Percentiles rank a stretch among this genome's conserved stretches.
Evolutionary conservation across 1,140 invertebrate species (phyloP).

Genomic region (Drosophila rhopaloa): DNA sequence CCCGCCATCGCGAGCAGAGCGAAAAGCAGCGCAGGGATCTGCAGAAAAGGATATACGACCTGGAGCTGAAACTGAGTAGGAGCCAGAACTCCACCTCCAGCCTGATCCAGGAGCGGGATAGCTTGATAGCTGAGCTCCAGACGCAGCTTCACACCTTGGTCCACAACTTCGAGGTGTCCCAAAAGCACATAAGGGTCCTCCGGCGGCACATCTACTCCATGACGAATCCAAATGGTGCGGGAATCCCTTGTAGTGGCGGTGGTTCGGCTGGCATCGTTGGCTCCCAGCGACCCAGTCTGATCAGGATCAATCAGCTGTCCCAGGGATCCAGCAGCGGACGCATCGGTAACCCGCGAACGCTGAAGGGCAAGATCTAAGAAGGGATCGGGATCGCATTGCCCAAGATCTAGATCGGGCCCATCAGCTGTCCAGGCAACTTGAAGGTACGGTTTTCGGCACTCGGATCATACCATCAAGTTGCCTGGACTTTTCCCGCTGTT

Average conservation of each 20-base stretch:
- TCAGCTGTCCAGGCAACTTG: conserved; percentile 48
- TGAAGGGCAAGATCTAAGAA: conserved; percentile 29
- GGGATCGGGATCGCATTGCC: too few species aligned
- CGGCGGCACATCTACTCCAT: conserved; percentile 77
- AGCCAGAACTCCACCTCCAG: conserved; percentile 77
- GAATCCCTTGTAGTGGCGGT: neutral
- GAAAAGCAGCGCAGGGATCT: conserved; percentile 78
- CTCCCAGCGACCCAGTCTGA: conserved; percentile 8
- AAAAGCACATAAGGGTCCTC: conserved; percentile 78
- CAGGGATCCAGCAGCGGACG: conserved; percentile 20
- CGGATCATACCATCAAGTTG: conserved; percentile 57
- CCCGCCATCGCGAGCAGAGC: conserved; percentile 72
- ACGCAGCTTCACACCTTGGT: conserved; percentile 76
- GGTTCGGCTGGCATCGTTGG: conserved; percentile 9
- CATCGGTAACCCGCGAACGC: conserved; percentile 28
- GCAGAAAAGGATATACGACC: conserved; percentile 74
- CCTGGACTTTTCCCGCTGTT: conserved; percentile 18
- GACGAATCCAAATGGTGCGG: conserved; percentile 41
- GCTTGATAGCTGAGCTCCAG: conserved; percentile 76
- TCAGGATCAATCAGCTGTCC: conserved; percentile 15
- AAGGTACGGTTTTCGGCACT: conserved; percentile 30
- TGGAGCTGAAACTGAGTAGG: conserved; percentile 72
- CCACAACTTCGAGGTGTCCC: conserved; percentile 80
- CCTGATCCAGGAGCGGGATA: conserved; percentile 76
- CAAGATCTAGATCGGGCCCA: neutral